Evolutionary conservation across 2,113 vertebrate species (phyloP).

Genomic region (Junco hyemalis): DNA sequence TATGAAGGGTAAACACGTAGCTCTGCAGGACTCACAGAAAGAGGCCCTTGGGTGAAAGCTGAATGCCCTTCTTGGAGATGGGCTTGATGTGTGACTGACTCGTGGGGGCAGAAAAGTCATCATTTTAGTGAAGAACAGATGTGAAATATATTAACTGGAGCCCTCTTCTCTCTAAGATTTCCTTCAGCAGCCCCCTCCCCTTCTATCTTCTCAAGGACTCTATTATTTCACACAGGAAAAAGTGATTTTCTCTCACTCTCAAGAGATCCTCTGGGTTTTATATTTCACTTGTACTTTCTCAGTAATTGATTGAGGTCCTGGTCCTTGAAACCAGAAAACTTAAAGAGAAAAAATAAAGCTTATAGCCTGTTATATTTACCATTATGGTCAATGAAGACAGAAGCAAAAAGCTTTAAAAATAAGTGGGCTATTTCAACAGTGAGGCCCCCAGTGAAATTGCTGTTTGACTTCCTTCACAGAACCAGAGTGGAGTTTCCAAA

Average conservation of each 20-base stretch:
- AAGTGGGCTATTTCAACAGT: neutral
- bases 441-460: neutral
- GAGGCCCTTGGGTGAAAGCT: neutral
- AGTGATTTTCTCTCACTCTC: neutral
- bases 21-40: neutral
- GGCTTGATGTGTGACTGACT: neutral
- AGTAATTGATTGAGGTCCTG: neutral
- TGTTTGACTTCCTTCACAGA: neutral
- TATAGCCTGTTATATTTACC: neutral
- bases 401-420: neutral
- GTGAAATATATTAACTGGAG: conserved; percentile 21
- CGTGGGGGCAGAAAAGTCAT: neutral
- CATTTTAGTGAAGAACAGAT: conserved; percentile 20
- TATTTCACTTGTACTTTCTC: neutral
- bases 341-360: neutral
- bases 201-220: neutral
- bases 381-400: neutral
- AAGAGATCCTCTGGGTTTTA: neutral
- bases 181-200: neutral
- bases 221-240: neutral
- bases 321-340: neutral
- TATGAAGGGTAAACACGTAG: neutral
- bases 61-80: neutral
- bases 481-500: neutral
- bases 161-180: conserved; percentile 6